These are phyloP conservation scores for Drosophila kikkawai DNA, from an alignment of 1,140 invertebrate species.

Conservation along the genomic window DNA sequence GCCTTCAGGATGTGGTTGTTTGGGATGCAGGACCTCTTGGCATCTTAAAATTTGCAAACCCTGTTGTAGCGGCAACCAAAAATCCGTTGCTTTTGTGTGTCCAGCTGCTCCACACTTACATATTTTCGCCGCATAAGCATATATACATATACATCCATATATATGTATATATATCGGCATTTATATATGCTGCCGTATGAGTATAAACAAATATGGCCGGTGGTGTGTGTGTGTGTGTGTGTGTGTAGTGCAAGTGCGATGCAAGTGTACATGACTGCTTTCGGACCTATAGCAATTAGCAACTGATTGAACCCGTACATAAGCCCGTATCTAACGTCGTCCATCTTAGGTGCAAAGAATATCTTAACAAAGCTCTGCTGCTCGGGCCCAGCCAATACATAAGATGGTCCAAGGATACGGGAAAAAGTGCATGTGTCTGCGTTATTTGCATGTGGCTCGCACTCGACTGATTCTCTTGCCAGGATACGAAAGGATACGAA, in stretches of 20 bases:
- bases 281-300: constrained; percentile 76
- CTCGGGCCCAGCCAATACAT: constrained; percentile 58
- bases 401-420: constrained; percentile 73
- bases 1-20: not conserved
- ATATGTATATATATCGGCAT: constrained; percentile 15
- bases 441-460: constrained; percentile 80
- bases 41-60: constrained; percentile 7
- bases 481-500: constrained; percentile 47
- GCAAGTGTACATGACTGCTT: constrained; percentile 40
- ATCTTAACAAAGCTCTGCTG: constrained; percentile 76
- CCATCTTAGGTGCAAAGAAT: constrained; percentile 78
- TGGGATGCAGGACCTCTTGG: not conserved
- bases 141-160: constrained; percentile 9
- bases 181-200: constrained; percentile 44
- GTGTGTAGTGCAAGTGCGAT: constrained; percentile 14
- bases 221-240: constrained; percentile 7
- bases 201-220: constrained; percentile 28
- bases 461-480: constrained; percentile 68
- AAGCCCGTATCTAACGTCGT: constrained; percentile 65
- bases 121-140: constrained; percentile 49
- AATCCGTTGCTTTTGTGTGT: constrained; percentile 27
- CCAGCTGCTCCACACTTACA: constrained; percentile 42
- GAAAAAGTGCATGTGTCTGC: constrained; percentile 82
- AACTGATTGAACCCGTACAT: constrained; percentile 80
- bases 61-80: constrained; percentile 5